phyloP scores from a whole-genome alignment of 2,113 vertebrate species.

The Phalacrocorax brasilianus region DNA sequence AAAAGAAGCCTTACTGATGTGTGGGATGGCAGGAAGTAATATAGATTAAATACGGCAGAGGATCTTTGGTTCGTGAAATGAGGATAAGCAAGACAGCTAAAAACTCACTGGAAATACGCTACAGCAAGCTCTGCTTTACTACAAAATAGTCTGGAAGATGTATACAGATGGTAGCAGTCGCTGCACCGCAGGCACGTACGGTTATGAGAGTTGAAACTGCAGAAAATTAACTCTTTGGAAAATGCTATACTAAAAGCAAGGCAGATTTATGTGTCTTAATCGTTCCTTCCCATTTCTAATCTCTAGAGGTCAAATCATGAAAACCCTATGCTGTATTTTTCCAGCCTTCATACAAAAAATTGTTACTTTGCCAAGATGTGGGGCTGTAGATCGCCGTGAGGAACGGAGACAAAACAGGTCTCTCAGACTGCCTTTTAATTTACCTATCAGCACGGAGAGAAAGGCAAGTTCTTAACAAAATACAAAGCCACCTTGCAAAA shows the following conservation, averaged over 20 bases:
- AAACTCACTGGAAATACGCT: not conserved
- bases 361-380: not conserved
- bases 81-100: not conserved
- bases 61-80: not conserved
- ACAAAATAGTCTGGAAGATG: not conserved
- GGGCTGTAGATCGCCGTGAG: not conserved
- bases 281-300: not conserved
- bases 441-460: not conserved
- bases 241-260: not conserved
- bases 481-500: not conserved
- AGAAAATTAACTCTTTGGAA: not conserved
- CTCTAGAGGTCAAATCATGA: not conserved
- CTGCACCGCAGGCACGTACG: accelerated
- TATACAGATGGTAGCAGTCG: not conserved
- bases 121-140: not conserved
- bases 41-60: not conserved
- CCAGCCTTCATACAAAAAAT: not conserved
- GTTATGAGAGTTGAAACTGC: not conserved
- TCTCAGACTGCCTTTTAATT: not conserved
- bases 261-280: not conserved
- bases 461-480: not conserved
- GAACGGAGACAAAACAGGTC: not conserved
- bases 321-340: not conserved
- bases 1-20: not conserved
- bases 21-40: not conserved